Conservation (phyloP, 1,140 invertebrate species). For the Trichonephila clavipes region DNA sequence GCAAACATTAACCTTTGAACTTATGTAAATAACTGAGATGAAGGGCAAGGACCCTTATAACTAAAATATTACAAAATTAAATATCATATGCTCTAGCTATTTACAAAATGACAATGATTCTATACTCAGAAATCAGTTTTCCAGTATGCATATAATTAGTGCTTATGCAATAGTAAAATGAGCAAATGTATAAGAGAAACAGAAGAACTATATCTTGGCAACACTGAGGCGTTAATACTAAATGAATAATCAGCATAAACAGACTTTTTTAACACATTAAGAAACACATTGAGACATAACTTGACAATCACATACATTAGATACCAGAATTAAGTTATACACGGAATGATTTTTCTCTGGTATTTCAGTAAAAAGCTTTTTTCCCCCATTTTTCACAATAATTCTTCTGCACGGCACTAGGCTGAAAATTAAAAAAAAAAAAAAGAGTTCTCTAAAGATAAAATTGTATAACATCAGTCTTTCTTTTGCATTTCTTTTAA, state of each 20-base stretch:
- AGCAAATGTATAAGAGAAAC: constrained; percentile 43
- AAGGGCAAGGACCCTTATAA: constrained; percentile 50
- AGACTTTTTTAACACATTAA: constrained; percentile 43
- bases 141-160: constrained; percentile 12
- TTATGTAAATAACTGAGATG: not conserved
- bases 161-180: constrained; percentile 35
- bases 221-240: constrained; percentile 46
- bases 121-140: constrained; percentile 64
- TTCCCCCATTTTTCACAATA: constrained; percentile 9
- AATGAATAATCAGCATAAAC: constrained; percentile 55
- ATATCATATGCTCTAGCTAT: constrained; percentile 61
- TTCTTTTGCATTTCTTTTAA: constrained; percentile 47
- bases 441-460: constrained; percentile 17
- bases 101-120: constrained; percentile 69
- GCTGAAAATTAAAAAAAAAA: constrained; percentile 52
- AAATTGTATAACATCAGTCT: constrained; percentile 42
- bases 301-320: constrained; percentile 65
- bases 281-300: constrained; percentile 57
- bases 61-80: constrained; percentile 65
- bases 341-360: constrained; percentile 76
- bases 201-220: constrained; percentile 62
- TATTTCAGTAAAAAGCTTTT: constrained; percentile 60
- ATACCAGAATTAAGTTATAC: constrained; percentile 75
- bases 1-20: not conserved
- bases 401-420: constrained; percentile 33